phyloP scores from a whole-genome alignment of 2,888 invertebrate genomes.

The Phyllotreta cruciferae region DNA sequence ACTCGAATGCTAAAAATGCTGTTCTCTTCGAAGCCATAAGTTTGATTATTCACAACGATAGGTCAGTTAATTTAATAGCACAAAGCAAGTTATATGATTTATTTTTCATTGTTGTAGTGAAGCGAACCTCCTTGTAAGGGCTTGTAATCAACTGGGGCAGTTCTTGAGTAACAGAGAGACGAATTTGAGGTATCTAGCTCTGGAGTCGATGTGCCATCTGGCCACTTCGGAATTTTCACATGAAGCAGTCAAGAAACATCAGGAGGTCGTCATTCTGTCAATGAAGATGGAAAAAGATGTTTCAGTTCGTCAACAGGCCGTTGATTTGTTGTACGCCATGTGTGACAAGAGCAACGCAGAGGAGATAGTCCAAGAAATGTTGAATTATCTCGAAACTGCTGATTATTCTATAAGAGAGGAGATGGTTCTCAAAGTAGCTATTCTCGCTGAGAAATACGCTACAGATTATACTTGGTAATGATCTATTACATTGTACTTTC shows the following conservation, averaged over 20 bases:
- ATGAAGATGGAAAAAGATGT: conserved; percentile 99
- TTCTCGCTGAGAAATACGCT: conserved; percentile 98
- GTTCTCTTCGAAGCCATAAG: conserved; percentile 99
- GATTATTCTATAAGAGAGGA: conserved; percentile 99
- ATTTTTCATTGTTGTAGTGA: conserved; percentile 67
- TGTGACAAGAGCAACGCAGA: conserved; percentile 99
- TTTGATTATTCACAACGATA: conserved; percentile 98
- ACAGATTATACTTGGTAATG: conserved; percentile 97
- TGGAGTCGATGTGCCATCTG: conserved; percentile 99
- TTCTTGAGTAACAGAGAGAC: conserved; percentile 98
- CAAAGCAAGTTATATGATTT: neutral
- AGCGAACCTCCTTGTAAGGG: conserved; percentile 94
- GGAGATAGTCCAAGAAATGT: conserved; percentile 99
- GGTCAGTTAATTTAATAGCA: conserved; percentile 52
- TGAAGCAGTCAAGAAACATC: conserved; percentile 99
- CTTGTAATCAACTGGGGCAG: conserved; percentile 98
- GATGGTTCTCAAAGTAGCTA: conserved; percentile 99
- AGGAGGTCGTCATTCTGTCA: conserved; percentile 97
- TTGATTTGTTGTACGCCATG: conserved; percentile 99
- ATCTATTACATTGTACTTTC: too few species aligned
- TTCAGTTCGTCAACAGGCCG: conserved; percentile 96
- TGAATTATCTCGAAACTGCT: conserved; percentile 97
- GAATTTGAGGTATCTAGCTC: conserved; percentile 94
- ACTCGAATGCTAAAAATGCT: conserved; percentile 99
- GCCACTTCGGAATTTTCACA: conserved; percentile 99